Evolutionary conservation across 2,888 invertebrate genomes (phyloP).

Genomic region (Toxonevra muliebris): DNA sequence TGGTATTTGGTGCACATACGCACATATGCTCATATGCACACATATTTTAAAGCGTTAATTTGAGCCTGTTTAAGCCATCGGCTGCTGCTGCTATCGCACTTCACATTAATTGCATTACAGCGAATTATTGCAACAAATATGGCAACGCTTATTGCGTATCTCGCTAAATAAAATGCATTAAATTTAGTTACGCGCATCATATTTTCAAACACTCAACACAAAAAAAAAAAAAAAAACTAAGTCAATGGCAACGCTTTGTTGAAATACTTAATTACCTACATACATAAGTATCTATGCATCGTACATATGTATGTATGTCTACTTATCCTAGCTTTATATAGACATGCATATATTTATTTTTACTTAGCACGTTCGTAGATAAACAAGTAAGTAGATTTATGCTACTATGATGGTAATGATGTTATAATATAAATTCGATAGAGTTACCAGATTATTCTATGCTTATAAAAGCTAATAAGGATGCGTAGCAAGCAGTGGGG

Average conservation of each 20-base stretch:
- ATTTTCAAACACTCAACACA: too few relatives aligned
- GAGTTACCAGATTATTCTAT: too few relatives aligned
- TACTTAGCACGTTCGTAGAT: not conserved
- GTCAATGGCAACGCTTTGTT: constrained; percentile 31
- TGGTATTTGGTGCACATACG: constrained; percentile 26
- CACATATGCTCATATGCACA: constrained; percentile 16
- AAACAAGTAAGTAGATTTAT: too few relatives aligned
- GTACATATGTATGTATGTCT: not conserved
- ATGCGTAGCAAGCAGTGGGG: too few relatives aligned
- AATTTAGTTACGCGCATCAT: too few relatives aligned
- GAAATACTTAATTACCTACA: not conserved
- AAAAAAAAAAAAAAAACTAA: too few relatives aligned
- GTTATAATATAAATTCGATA: too few relatives aligned
- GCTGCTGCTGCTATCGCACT: constrained; percentile 7
- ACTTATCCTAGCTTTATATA: not conserved
- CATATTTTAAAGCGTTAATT: not conserved
- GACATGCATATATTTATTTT: not conserved
- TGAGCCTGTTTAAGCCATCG: too few relatives aligned
- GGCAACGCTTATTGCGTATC: constrained; percentile 12
- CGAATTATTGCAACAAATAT: too few relatives aligned
- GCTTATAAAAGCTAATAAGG: too few relatives aligned
- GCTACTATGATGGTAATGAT: too few relatives aligned
- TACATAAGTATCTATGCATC: not conserved
- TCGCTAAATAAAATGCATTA: not conserved
- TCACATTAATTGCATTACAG: too few relatives aligned